Conservation (phyloP, 2,797 vertebrate species). For the Picus viridis region DNA sequence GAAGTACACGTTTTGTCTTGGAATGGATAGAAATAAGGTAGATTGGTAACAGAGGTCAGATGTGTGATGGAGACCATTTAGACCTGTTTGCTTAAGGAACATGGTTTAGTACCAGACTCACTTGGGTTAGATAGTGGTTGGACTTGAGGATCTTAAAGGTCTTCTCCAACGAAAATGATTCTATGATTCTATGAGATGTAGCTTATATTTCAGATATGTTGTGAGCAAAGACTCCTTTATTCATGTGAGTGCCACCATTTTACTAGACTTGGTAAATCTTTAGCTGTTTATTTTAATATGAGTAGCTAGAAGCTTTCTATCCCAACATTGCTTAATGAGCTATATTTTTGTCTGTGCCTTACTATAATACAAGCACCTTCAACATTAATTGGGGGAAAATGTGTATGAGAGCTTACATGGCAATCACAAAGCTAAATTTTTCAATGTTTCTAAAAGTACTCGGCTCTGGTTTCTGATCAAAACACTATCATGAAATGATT, state of each 20-base stretch:
- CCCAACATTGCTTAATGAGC: constrained; percentile 43
- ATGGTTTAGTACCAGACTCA: too few relatives aligned
- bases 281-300: constrained; percentile 44
- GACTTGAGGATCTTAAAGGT: too few relatives aligned
- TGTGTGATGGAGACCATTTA: accelerated
- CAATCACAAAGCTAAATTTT: not conserved
- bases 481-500: constrained; percentile 4
- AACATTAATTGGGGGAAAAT: constrained; percentile 38
- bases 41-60: not conserved
- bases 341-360: constrained; percentile 8
- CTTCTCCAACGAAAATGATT: too few relatives aligned
- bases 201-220: not conserved
- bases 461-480: not conserved
- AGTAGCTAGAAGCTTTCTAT: constrained; percentile 46
- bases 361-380: constrained; percentile 27
- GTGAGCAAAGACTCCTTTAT: constrained; percentile 32
- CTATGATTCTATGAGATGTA: not conserved
- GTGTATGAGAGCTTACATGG: constrained; percentile 9
- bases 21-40: accelerated
- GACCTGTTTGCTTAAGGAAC: not conserved
- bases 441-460: constrained; percentile 36
- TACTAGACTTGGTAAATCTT: constrained; percentile 19
- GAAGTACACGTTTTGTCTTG: accelerated
- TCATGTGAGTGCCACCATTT: not conserved
- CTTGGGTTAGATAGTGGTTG: too few relatives aligned